phyloP scores from a whole-genome alignment of 2,888 invertebrate genomes.

The Polylopha cassiicola region DNA sequence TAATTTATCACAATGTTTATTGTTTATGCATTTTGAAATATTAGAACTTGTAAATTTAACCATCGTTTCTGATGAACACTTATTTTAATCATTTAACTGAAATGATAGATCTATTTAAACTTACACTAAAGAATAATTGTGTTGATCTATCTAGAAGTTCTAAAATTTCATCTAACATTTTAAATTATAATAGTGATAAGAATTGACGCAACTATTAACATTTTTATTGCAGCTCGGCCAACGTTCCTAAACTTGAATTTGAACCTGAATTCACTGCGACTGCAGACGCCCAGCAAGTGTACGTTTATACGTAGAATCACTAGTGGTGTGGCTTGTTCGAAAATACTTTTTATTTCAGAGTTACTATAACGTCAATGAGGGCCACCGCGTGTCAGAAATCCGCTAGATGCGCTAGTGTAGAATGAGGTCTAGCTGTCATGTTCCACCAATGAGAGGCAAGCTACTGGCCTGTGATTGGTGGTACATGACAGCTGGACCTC shows the following conservation, averaged over 20 bases:
- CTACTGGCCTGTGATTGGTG: too few relatives aligned
- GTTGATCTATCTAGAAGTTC: constrained; percentile 7
- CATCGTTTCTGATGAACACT: too few relatives aligned
- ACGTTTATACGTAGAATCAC: constrained; percentile 79
- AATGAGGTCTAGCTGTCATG: too few relatives aligned
- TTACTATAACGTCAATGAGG: too few relatives aligned
- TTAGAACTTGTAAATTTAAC: constrained; percentile 21
- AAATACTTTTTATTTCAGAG: constrained; percentile 32
- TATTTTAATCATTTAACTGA: too few relatives aligned
- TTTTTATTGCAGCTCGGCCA: constrained; percentile 93
- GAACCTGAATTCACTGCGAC: constrained; percentile 93
- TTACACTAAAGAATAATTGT: background rate
- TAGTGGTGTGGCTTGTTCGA: constrained; percentile 66
- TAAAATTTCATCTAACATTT: constrained; percentile 1
- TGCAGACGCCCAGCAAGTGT: constrained; percentile 93
- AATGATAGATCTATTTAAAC: too few relatives aligned
- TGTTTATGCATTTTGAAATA: constrained; percentile 9
- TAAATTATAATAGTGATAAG: background rate
- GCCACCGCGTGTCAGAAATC: too few relatives aligned
- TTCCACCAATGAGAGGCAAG: too few relatives aligned
- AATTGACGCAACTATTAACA: constrained; percentile 47
- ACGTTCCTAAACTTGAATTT: constrained; percentile 98
- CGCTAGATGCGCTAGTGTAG: too few relatives aligned
- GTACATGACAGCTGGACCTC: too few relatives aligned
- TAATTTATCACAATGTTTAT: constrained; percentile 5